Evolutionary conservation across 2,113 vertebrate species (phyloP).

Genomic region (Hirundichthys speculiger): DNA sequence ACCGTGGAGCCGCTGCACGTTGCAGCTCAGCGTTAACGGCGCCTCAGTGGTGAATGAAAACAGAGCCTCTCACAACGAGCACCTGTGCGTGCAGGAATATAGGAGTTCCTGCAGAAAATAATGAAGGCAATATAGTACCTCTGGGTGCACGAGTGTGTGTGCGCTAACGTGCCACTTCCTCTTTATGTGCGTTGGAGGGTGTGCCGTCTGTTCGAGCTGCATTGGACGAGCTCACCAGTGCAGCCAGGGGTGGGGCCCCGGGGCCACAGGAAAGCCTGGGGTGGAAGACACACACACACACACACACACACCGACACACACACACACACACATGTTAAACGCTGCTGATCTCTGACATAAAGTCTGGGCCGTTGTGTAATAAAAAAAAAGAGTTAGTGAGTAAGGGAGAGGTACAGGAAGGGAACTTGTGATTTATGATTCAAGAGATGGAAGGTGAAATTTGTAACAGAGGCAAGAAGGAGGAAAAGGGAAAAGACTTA

Average conservation of each 20-base stretch:
- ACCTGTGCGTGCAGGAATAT: neutral
- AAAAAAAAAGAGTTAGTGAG: constrained; percentile 14
- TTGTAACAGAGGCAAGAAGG: constrained; percentile 13
- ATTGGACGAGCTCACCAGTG: constrained; percentile 11
- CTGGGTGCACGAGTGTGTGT: constrained; percentile 1
- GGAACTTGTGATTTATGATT: constrained; percentile 61
- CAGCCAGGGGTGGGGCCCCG: constrained; percentile 40
- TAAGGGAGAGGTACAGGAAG: constrained; percentile 35
- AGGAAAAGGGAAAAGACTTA: neutral
- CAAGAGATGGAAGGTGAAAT: constrained; percentile 36
- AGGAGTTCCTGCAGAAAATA: constrained; percentile 25
- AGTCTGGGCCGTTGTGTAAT: constrained; percentile 56
- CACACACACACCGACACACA: constrained; percentile 36
- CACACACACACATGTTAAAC: constrained; percentile 38
- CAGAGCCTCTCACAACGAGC: constrained; percentile 7
- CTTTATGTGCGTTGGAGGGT: constrained; percentile 17
- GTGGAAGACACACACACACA: constrained; percentile 43
- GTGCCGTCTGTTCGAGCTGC: constrained; percentile 18
- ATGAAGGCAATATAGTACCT: constrained; percentile 22
- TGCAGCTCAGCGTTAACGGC: constrained; percentile 3
- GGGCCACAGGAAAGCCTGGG: constrained; percentile 60
- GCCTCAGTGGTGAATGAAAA: constrained; percentile 9
- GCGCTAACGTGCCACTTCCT: constrained; percentile 30
- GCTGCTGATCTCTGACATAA: constrained; percentile 41
- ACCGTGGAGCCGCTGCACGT: neutral